Evolutionary conservation across 2,888 invertebrate genomes (phyloP).

Genomic region (Zaprionus lineosus): DNA sequence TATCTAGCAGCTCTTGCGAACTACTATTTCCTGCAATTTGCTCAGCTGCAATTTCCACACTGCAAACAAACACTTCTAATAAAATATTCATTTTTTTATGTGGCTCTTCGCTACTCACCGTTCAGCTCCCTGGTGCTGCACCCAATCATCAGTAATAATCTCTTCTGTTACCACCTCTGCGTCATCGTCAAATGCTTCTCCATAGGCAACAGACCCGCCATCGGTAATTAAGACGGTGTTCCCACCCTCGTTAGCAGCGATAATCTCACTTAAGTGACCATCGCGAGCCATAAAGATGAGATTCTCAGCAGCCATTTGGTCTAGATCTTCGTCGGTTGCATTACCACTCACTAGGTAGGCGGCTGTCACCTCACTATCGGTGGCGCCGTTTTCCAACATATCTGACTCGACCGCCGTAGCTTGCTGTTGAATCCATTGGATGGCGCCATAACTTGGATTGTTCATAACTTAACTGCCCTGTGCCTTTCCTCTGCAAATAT

Average conservation of each 20-base stretch:
- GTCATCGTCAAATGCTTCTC: conserved; percentile 79
- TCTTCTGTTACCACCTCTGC: conserved; percentile 90
- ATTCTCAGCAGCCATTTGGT: conserved; percentile 87
- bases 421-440: conserved; percentile 80
- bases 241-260: conserved; percentile 65
- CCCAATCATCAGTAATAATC: conserved; percentile 92
- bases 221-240: conserved; percentile 71
- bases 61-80: conserved; percentile 62
- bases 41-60: conserved; percentile 87
- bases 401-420: conserved; percentile 63
- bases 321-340: conserved; percentile 77
- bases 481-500: conserved; percentile 34
- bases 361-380: conserved; percentile 45
- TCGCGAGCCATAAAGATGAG: conserved; percentile 86
- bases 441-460: conserved; percentile 72
- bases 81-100: background rate
- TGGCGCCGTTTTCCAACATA: conserved; percentile 58
- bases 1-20: conserved; percentile 85
- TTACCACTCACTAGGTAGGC: conserved; percentile 49
- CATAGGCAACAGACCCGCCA: conserved; percentile 55
- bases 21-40: conserved; percentile 83
- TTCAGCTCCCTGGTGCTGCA: conserved; percentile 88
- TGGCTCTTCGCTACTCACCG: conserved; percentile 83
- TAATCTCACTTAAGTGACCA: conserved; percentile 81
- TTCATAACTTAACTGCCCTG: conserved; percentile 60